These are phyloP conservation scores for Monomorium pharaonis DNA, from an alignment of 1,140 invertebrate species.

Conservation along the genomic window DNA sequence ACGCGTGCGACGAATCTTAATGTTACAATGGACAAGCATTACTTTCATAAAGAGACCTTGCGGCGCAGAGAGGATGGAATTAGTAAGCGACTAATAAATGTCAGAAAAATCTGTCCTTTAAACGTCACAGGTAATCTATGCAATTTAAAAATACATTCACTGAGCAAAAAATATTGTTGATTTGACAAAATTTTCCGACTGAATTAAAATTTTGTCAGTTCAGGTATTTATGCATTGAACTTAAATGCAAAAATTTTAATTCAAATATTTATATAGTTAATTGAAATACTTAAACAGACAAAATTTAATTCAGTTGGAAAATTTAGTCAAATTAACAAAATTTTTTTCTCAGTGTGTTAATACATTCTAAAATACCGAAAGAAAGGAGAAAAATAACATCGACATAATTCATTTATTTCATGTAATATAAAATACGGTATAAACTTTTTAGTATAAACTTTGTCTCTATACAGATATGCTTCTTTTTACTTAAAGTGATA, in stretches of 20 bases:
- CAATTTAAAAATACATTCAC: constrained; percentile 15
- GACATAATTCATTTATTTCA: neutral
- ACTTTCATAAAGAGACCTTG: neutral
- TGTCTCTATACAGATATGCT: too few relatives aligned
- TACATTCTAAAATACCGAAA: neutral
- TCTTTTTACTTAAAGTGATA: neutral
- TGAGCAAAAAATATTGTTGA: too few relatives aligned
- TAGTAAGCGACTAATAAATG: neutral
- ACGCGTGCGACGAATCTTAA: constrained; percentile 51
- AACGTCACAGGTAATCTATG: neutral
- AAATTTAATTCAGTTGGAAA: too few relatives aligned
- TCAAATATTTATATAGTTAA: too few relatives aligned
- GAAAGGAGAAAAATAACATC: neutral
- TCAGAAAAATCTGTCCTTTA: constrained; percentile 12
- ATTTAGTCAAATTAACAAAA: too few relatives aligned
- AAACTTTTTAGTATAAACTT: neutral
- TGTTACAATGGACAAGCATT: neutral
- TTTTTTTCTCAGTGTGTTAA: too few relatives aligned
- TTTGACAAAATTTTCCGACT: too few relatives aligned
- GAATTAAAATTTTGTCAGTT: too few relatives aligned
- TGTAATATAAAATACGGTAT: neutral
- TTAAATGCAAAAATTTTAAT: too few relatives aligned
- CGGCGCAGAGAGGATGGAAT: neutral
- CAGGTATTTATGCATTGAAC: too few relatives aligned
- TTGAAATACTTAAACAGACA: too few relatives aligned